Evolutionary conservation across 1,140 invertebrate genomes (phyloP), one percentile per base, ranked within the genome.

Genomic region (Nebria ingens): DNA sequence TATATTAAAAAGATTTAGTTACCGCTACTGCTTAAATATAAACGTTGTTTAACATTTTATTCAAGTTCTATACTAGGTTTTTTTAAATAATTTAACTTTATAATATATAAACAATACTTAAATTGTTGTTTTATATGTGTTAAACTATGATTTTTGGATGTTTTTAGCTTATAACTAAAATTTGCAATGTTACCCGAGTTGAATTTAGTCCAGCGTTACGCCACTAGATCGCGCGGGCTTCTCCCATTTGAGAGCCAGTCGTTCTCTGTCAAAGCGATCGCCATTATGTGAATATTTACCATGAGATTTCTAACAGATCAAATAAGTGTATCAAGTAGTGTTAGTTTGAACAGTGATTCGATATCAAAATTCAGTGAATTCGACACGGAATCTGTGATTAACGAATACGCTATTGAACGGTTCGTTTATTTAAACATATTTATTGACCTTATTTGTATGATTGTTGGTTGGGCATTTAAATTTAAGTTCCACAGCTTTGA

Each of bases 361-460:
- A 60, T 78, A 49, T 72, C 75, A 19, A 75, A 78, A 68, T 78
- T 75, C 61, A 76, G 73, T 67, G 76, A 78, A 72, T 78, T 78
- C 65, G 76, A 78, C 70, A 73, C 73, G 40, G 73, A 75, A 65
- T 75, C 73, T 56, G 70, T 76, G 34, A 70, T 74, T 55, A 65
- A 73, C 63, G 75, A 75, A 56, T 76, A 75, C 61, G 72, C 71
- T 57, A 70, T 65, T 60, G 73, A 76, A 70, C 74, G 73, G 75
- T 76, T 69, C 54, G 57, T 20, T 23, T n/a, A n/a, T n/a, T n/a
- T n/a, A n/a, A n/a, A n/a, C n/a, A n/a, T n/a, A n/a, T n/a, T n/a
- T n/a, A n/a, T n/a, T n/a, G n/a, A n/a, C n/a, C 53, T 25, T 56
- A 45, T 55, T 53, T 56, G 6, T 34, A n/a, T 34, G 25, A 9